Evolutionary conservation across 2,797 vertebrate species (phyloP), one percentile per base, ranked within the genome.

Genomic region (Galagoides demidoff): DNA sequence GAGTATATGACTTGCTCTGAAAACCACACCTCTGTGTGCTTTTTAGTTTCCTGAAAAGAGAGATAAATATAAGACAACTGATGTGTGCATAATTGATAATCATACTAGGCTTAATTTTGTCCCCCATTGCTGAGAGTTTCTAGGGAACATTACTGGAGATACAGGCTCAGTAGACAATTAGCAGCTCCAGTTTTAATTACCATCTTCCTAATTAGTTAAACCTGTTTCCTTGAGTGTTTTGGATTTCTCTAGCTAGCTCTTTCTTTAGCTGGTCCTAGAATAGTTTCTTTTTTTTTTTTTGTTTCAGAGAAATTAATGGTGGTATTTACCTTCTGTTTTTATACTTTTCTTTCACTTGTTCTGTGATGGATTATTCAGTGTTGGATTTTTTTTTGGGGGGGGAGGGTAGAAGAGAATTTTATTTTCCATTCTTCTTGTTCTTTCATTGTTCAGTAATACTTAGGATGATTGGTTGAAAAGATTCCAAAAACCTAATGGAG

Each of bases 131-230:
- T 49, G 74, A 82, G 71, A 34, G 14, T 71, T 89, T 83, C 31
- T 34, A 20, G 95, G 91, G 79, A 92, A 45, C 45, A 27, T 91
- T 91, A 37, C 70, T 83, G 27, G 76, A n/a, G 37, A 29, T 70
- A 19, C 9, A 73, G 59, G 63, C 90, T 74, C 63, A 92, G 86
- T 70, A 93, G 81, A 93, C 87, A 97, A 85, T 96, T 95, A 97
- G 92, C 85, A 95, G 43, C 76, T 91, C 89, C 37, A 78, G 37
- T 87, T 96, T 95, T 94, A 97, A 95, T 96, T 87, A 97, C 81
- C 11, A 16, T 68, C 73, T 96, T 49, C 55, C 71, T 95, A 91
- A 96, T 96, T 90, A 87, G 94, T 95, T 95, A 94, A 68, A 66
- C 77, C 57, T 95, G 61, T 70, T 70, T 91, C 73, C 43, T 83